phyloP scores from a whole-genome alignment of 2,888 invertebrate genomes.

The Zeuzera pyrina region DNA sequence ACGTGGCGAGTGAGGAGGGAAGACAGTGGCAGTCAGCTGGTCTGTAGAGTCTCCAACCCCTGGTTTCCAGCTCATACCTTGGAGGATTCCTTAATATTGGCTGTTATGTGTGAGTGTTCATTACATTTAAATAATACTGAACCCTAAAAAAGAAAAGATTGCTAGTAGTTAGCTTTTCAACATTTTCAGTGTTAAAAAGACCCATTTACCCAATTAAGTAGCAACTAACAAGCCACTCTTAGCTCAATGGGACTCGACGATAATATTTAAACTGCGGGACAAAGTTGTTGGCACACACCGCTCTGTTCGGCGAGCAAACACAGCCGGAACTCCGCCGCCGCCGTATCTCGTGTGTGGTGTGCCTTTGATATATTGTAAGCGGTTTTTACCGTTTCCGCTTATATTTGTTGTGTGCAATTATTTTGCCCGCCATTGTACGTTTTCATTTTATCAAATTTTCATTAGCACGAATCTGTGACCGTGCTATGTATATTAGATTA shows the following conservation, averaged over 20 bases:
- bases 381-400: slow-evolving; percentile 5
- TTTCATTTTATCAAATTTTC: background rate
- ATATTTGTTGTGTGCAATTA: slow-evolving; percentile 1
- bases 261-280: slow-evolving; percentile 8
- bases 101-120: slow-evolving; percentile 86
- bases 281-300: slow-evolving; percentile 6
- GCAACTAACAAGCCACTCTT: too few relatives aligned
- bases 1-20: slow-evolving; percentile 82
- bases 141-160: background rate
- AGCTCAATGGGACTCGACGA: slow-evolving; percentile 3
- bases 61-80: slow-evolving; percentile 87
- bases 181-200: background rate
- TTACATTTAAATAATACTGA: background rate
- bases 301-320: slow-evolving; percentile 2
- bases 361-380: slow-evolving; percentile 10
- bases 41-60: slow-evolving; percentile 89
- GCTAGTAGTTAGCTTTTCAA: background rate
- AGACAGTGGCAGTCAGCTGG: slow-evolving; percentile 86
- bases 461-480: too few relatives aligned
- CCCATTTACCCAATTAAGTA: too few relatives aligned
- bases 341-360: slow-evolving; percentile 6
- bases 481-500: too few relatives aligned
- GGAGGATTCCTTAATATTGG: slow-evolving; percentile 83
- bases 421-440: slow-evolving; percentile 4
- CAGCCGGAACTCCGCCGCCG: slow-evolving; percentile 1